Evolutionary conservation across 1,140 invertebrate species (phyloP).

Genomic region (Platyura marginata): DNA sequence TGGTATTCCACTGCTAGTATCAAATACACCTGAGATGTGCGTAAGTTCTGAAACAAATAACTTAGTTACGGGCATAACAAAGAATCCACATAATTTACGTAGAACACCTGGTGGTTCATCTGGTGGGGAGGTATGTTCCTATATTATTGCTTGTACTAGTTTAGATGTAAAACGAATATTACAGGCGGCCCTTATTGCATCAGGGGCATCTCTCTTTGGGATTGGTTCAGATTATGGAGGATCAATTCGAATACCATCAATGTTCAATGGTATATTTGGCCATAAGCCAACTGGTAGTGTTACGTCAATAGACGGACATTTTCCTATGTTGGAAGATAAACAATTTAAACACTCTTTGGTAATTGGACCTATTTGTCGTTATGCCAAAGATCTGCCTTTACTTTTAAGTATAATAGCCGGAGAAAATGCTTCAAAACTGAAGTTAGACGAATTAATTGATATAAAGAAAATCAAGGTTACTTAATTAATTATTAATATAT

Average conservation of each 20-base stretch:
- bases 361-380: slow-evolving; percentile 66
- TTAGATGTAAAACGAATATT: too few relatives aligned
- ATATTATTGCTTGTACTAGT: neutral
- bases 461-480: slow-evolving; percentile 46
- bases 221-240: slow-evolving; percentile 73
- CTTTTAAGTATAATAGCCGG: slow-evolving; percentile 45
- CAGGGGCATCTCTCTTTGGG: slow-evolving; percentile 59
- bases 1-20: slow-evolving; percentile 69
- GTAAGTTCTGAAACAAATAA: slow-evolving; percentile 82
- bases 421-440: slow-evolving; percentile 31
- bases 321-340: slow-evolving; percentile 29
- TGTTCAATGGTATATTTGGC: slow-evolving; percentile 74
- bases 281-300: slow-evolving; percentile 54
- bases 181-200: slow-evolving; percentile 43
- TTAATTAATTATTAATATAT: too few relatives aligned
- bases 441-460: slow-evolving; percentile 45
- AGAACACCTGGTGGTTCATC: slow-evolving; percentile 58
- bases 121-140: slow-evolving; percentile 43
- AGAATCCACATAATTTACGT: slow-evolving; percentile 72
- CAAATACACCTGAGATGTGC: slow-evolving; percentile 80
- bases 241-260: slow-evolving; percentile 63
- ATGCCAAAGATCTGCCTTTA: slow-evolving; percentile 59
- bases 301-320: slow-evolving; percentile 34
- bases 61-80: slow-evolving; percentile 65
- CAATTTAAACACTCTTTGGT: slow-evolving; percentile 39